Conservation (phyloP, 2,113 vertebrate species). For the Halichoeres trimaculatus region DNA sequence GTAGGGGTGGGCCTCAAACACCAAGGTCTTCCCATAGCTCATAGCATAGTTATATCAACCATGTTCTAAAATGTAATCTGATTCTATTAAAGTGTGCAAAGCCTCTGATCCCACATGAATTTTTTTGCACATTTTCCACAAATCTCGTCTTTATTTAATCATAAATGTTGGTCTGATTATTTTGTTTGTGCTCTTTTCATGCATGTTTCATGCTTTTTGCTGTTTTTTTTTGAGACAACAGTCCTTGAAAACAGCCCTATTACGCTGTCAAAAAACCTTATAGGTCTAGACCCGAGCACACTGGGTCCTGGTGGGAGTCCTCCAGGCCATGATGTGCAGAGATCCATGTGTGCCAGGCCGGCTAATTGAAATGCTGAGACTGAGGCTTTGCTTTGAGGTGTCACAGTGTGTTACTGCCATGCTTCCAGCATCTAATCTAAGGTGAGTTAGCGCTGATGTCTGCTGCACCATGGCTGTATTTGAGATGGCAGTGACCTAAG, state of each 20-base stretch:
- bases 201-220: background rate
- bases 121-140: background rate
- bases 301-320: constrained; percentile 22
- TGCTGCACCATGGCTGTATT: constrained; percentile 72
- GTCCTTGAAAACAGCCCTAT: background rate
- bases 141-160: background rate
- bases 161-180: background rate
- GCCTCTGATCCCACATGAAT: too few species aligned
- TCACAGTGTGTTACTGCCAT: constrained; percentile 69
- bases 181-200: background rate
- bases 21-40: too few species aligned
- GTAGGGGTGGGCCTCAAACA: too few species aligned
- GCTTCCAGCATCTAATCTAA: constrained; percentile 71
- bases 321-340: constrained; percentile 8
- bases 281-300: background rate
- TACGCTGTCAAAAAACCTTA: background rate
- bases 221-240: constrained; percentile 4
- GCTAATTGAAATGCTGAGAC: constrained; percentile 80
- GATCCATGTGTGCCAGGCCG: constrained; percentile 24
- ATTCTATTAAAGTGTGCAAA: background rate
- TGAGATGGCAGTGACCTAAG: constrained; percentile 80
- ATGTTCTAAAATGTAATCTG: too few species aligned
- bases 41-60: too few species aligned
- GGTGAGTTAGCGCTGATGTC: constrained; percentile 74
- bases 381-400: constrained; percentile 79